Base-by-base conservation (phyloP, 2,888 invertebrate genomes). In the Epistrophe grossulariae region DNA sequence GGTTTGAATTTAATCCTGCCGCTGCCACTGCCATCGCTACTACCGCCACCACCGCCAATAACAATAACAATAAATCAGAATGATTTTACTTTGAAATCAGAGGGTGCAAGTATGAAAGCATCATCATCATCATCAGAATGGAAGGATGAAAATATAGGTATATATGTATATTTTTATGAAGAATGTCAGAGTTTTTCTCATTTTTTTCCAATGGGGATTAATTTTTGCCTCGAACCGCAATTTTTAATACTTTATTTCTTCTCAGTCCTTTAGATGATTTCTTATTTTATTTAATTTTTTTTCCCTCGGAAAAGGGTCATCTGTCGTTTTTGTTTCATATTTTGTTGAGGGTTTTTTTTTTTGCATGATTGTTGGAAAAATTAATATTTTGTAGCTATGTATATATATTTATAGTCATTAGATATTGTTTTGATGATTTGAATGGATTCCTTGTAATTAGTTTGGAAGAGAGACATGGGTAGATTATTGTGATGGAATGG, bases 61-160 rank as follows among this genome's bases (percentile, higher is more conserved):
- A 91, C 90, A 91, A 91, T 91, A 91, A 91, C 90, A 90, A 91
- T 91, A 91, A 91, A 91, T 91, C 91, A 91, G 89, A 89, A 84
- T 89, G 72, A 82, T 87, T 82, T 82, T 78, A 82, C 79, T 87
- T 82, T 79, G 64, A 78, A 79, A 70, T 40, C 15, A 59, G 72
- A 45, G 64, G 57, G 40, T 45, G 57, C 55, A 55, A 31, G 57
- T 5, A 48, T 31, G 28, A 48, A 66, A 60, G 38, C 59, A 28
- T 24, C 24, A 24, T 24, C 24, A 24, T 24, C 24, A 24, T 24
- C 24, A 24, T 24, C 50, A 62, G 62, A 31, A 40, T 15, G 31
- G 17, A 24, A 11, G 38, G 11, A 60, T 13, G 62, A 13, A 38
- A 17, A 19, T 38, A 10, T 38, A 10, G 9, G 2, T n/a, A 4